These are phyloP conservation scores for Ormyrus labotus DNA, from an alignment of 2,888 invertebrate genomes.

Conservation along the genomic window DNA sequence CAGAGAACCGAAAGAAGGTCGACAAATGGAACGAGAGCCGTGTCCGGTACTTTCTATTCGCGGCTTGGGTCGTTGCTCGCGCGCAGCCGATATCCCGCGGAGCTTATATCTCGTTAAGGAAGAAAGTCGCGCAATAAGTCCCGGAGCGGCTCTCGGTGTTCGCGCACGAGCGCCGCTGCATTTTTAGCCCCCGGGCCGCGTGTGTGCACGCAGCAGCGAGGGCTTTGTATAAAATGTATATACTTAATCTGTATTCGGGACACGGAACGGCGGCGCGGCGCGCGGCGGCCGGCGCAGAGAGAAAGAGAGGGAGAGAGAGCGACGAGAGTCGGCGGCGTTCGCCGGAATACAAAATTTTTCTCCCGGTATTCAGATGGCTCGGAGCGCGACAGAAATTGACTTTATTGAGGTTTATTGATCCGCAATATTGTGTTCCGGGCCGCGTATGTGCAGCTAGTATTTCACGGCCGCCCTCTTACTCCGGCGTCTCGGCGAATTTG, in stretches of 20 bases:
- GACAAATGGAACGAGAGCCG: constrained; percentile 15
- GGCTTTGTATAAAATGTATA: constrained; percentile 66
- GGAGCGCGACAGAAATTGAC: constrained; percentile 73
- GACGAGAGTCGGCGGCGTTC: constrained; percentile 57
- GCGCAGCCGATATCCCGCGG: background rate
- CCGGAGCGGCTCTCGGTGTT: constrained; percentile 4
- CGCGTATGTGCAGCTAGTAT: constrained; percentile 15
- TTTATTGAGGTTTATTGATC: constrained; percentile 76
- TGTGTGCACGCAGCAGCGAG: constrained; percentile 12
- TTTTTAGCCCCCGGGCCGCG: constrained; percentile 29
- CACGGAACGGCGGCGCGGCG: constrained; percentile 66
- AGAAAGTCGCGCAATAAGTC: background rate
- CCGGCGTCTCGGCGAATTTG: constrained; percentile 11
- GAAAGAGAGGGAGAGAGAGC: too few relatives aligned
- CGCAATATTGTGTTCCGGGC: constrained; percentile 72
- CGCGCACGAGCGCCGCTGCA: constrained; percentile 22
- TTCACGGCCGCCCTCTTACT: constrained; percentile 6
- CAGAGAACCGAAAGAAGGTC: constrained; percentile 8
- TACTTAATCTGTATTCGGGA: constrained; percentile 73
- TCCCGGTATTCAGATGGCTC: constrained; percentile 73
- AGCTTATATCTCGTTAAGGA: too few relatives aligned
- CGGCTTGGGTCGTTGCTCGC: background rate
- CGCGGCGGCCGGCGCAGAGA: too few relatives aligned
- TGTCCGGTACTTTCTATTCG: background rate
- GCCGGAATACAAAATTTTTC: constrained; percentile 73